Evolutionary conservation across 2,113 vertebrate genomes (phyloP).

Genomic region (Patagioenas fasciata): DNA sequence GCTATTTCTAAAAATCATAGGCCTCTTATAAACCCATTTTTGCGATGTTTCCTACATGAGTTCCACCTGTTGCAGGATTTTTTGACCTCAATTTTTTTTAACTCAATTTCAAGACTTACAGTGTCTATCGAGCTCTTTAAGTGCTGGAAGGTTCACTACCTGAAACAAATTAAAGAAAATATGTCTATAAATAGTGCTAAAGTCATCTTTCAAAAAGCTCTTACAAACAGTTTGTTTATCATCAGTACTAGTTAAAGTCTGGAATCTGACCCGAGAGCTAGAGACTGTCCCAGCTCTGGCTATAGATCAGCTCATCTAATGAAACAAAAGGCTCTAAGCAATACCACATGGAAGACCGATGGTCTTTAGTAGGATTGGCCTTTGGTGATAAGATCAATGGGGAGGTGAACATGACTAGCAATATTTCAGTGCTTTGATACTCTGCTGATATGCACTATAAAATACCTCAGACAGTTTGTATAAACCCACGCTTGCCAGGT

Average conservation of each 20-base stretch:
- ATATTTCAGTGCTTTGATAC: slow-evolving; percentile 7
- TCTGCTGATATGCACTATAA: neutral
- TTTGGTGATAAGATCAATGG: slow-evolving; percentile 25
- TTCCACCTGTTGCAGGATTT: neutral
- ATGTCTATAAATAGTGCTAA: neutral
- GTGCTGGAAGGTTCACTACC: neutral
- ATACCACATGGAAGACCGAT: neutral
- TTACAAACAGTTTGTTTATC: neutral
- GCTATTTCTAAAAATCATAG: neutral
- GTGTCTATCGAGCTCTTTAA: neutral
- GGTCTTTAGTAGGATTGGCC: neutral
- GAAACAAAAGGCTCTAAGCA: neutral
- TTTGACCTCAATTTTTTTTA: neutral
- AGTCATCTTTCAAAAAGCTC: neutral
- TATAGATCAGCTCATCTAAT: neutral
- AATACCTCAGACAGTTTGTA: slow-evolving; percentile 8
- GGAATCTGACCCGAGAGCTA: neutral
- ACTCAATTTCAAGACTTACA: neutral
- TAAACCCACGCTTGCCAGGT: neutral
- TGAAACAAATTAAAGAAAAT: neutral
- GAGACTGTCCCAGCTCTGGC: neutral
- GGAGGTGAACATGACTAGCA: neutral
- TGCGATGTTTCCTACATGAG: neutral
- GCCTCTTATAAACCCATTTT: neutral
- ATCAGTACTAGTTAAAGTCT: slow-evolving; percentile 6